A percentile compares a stretch with the other conserved stretches of the same genome.
Conservation (phyloP, 2,888 invertebrate genomes). For the Ennomos quercinarius region DNA sequence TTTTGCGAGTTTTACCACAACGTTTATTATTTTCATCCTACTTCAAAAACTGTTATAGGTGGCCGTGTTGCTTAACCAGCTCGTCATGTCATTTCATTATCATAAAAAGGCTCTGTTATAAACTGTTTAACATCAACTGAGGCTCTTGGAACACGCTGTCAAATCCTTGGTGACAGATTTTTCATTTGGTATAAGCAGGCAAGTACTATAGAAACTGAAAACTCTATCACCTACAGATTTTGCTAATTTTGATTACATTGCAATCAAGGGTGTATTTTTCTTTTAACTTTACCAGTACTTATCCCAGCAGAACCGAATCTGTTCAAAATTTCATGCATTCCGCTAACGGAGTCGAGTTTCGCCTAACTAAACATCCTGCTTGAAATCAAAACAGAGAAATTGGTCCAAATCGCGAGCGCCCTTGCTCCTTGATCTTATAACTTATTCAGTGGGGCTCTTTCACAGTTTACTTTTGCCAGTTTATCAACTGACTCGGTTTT, state of each 20-base stretch:
- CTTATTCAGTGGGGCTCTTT: constrained; percentile 47
- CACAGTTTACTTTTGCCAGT: constrained; percentile 25
- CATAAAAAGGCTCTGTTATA: too few relatives aligned
- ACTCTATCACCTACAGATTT: too few relatives aligned
- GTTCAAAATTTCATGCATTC: constrained; percentile 28
- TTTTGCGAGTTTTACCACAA: background rate
- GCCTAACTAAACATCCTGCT: constrained; percentile 35
- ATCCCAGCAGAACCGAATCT: constrained; percentile 8
- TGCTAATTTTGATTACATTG: constrained; percentile 11
- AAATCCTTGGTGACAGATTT: too few relatives aligned
- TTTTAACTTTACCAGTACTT: constrained; percentile 17
- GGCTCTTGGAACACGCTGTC: too few relatives aligned
- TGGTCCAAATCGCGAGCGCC: constrained; percentile 35
- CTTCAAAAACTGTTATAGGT: too few relatives aligned
- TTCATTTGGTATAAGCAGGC: too few relatives aligned
- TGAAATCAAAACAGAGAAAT: constrained; percentile 46
- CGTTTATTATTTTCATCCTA: background rate
- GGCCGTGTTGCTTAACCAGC: too few relatives aligned
- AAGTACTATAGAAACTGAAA: too few relatives aligned
- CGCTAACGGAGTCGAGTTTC: constrained; percentile 25
- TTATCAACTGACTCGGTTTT: constrained; percentile 1
- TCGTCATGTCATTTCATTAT: too few relatives aligned
- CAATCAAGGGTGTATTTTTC: constrained; percentile 24
- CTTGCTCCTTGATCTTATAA: constrained; percentile 42
- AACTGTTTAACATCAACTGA: too few relatives aligned